Base-by-base conservation (phyloP, 2,797 vertebrate genomes). In the Thaleichthys pacificus region DNA sequence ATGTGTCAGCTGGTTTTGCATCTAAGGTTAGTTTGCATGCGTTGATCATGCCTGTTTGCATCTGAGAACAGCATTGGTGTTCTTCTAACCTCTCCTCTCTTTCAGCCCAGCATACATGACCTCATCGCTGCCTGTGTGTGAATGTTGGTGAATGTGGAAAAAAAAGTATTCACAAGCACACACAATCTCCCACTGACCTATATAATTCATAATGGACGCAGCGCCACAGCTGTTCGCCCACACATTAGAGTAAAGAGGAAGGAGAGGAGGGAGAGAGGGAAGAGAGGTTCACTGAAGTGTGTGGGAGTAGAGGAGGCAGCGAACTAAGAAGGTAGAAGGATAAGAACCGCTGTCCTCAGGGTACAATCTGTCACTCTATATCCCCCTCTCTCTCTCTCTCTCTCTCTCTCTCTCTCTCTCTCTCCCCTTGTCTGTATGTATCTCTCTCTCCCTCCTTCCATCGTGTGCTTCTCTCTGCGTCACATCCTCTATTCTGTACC, bases 161-260 rank as follows among this genome's bases (percentile, higher is more conserved):
- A 11, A 66, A 57, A 60, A 35, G 24, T 58, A 75, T 32, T 61
- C 54, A 57, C 72, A 70, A 76, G 71, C 19, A 32, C 70, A 70
- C 75, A 77, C 89, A 79, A 88, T 90, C 87, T 90, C 86, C 87
- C 81, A 87, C 87, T 93, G 92, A 92, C 91, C 91, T 90, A 92
- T 88, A 92, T 92, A 85, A 74, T 85, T 80, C 88, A 92, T 91
- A 90, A 92, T 92, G 91, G 86, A 87, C 21, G 75, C 86, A 54
- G 63, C 77, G 70, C 75, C 86, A 84, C 87, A 88, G 86, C 88
- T 87, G 85, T 78, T 82, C 70, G 85, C 90, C 88, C 83, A 89
- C 84, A 4, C 85, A 82, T 75, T 73, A 82, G 79, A 80, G 73
- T 74, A 73, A 76, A 73, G 69, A 79, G 69, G 69, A 75, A 54